Evolutionary conservation across 2,888 invertebrate species (phyloP).

Genomic region (Lingula anatina): DNA sequence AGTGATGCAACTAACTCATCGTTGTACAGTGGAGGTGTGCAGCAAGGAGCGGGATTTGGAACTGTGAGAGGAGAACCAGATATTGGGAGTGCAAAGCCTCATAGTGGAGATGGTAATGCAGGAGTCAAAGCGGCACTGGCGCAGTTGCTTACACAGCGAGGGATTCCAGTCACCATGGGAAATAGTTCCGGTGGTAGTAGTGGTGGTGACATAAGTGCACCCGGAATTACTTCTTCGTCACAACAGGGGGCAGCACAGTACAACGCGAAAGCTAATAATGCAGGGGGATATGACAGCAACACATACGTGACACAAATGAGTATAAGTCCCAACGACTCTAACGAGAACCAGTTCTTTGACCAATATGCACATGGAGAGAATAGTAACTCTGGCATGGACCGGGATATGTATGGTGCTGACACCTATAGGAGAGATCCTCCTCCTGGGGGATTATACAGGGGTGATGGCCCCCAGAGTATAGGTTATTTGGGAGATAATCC

Average conservation of each 20-base stretch:
- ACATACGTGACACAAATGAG: too few species aligned
- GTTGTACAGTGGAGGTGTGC: too few species aligned
- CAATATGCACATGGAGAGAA: too few species aligned
- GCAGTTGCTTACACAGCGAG: constrained; percentile 56
- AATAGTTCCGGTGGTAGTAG: constrained; percentile 4
- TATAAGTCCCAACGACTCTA: too few species aligned
- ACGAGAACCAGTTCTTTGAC: too few species aligned
- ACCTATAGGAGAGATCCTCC: too few species aligned
- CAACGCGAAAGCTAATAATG: neutral
- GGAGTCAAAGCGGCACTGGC: constrained; percentile 57
- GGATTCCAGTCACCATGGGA: constrained; percentile 42
- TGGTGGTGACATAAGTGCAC: too few species aligned
- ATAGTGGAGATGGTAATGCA: constrained; percentile 13
- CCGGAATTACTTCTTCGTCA: neutral
- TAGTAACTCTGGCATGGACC: too few species aligned
- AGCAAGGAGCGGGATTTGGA: too few species aligned
- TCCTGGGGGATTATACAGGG: constrained; percentile 15
- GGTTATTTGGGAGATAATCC: constrained; percentile 4
- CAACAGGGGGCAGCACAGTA: neutral
- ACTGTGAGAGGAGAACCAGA: too few species aligned
- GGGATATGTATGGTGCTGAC: too few species aligned
- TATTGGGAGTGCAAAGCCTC: neutral
- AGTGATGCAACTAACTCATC: neutral
- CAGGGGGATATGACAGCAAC: too few species aligned
- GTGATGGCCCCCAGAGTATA: constrained; percentile 15